These are phyloP conservation scores for Chrysolina haemoptera DNA, from an alignment of 2,888 invertebrate genomes.

Conservation along the genomic window DNA sequence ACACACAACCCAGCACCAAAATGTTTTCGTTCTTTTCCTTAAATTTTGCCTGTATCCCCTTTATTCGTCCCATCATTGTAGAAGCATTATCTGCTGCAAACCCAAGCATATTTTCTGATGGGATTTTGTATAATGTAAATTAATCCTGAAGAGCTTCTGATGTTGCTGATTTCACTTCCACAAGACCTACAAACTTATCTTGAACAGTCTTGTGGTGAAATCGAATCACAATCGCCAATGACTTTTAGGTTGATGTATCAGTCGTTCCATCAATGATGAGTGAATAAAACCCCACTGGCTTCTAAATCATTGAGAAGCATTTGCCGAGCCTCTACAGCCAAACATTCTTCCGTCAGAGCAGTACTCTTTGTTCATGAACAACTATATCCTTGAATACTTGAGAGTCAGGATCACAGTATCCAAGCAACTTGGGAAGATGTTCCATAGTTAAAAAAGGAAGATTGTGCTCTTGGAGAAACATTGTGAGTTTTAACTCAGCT, in stretches of 20 bases:
- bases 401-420: neutral
- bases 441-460: neutral
- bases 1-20: neutral
- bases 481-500: neutral
- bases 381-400: constrained; percentile 1
- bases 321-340: too few species aligned
- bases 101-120: too few species aligned
- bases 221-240: too few species aligned
- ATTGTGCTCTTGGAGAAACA: neutral
- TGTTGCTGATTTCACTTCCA: too few species aligned
- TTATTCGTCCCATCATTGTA: too few species aligned
- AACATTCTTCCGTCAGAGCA: neutral
- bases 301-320: too few species aligned
- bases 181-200: too few species aligned
- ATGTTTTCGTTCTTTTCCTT: neutral
- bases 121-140: neutral
- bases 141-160: too few species aligned
- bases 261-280: neutral
- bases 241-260: neutral
- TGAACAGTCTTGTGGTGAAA: neutral
- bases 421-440: neutral
- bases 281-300: too few species aligned
- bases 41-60: too few species aligned
- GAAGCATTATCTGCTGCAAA: neutral
- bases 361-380: neutral